Conservation (phyloP, 2,113 vertebrate species). For the Mirza zaza region DNA sequence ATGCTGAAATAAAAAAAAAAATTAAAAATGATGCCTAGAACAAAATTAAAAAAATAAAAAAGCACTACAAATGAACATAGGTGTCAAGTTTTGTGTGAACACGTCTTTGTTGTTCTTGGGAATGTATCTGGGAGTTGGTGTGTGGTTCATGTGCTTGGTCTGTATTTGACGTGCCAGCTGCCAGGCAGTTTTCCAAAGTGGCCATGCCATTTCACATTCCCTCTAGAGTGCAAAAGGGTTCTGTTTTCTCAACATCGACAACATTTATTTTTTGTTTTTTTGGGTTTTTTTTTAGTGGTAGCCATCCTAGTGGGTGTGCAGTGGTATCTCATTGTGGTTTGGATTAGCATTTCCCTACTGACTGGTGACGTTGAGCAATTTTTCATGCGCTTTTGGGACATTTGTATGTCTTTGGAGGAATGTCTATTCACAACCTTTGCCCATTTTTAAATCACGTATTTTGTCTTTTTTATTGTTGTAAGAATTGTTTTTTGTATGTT, state of each 20-base stretch:
- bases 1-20: no score
- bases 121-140: background rate
- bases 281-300: no score
- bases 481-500: background rate
- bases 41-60: no score
- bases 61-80: rapidly evolving
- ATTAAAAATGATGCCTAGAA: no score
- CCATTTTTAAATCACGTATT: background rate
- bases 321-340: background rate
- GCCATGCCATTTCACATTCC: background rate
- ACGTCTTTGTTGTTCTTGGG: background rate
- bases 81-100: rapidly evolving
- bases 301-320: background rate
- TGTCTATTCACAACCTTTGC: background rate
- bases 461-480: background rate
- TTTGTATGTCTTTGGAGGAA: background rate
- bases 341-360: background rate
- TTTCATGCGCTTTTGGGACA: background rate
- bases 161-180: background rate
- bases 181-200: background rate
- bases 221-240: background rate
- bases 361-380: background rate
- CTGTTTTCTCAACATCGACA: background rate
- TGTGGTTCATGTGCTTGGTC: background rate
- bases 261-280: no score